Percentiles rank a stretch among this genome's conserved stretches.
Conservation (phyloP, 2,113 vertebrate species). For the Ardeotis arabs region DNA sequence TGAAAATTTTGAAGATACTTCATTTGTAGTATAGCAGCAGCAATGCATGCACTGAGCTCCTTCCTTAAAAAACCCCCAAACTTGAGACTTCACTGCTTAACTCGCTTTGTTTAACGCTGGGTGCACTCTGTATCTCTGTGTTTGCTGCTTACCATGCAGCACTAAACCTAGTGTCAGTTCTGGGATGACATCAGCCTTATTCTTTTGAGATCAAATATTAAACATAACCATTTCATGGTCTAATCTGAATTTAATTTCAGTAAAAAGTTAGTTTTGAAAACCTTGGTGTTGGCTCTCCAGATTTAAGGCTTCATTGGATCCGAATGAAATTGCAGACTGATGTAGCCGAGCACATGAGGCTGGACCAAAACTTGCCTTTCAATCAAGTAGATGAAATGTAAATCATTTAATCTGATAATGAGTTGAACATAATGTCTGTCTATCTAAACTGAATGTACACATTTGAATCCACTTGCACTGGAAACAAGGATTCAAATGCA, state of each 20-base stretch:
- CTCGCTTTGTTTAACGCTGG: rapidly evolving
- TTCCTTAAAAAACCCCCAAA: not conserved
- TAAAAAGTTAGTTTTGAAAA: not conserved
- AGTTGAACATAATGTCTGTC: not conserved
- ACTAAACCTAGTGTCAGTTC: not conserved
- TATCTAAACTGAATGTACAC: not conserved
- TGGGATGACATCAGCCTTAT: not conserved
- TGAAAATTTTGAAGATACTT: not conserved
- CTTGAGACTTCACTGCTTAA: not conserved
- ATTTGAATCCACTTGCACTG: not conserved
- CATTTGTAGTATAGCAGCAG: not conserved
- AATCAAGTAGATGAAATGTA: not conserved
- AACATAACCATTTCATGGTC: not conserved
- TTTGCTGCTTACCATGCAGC: not conserved
- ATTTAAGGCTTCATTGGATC: not conserved
- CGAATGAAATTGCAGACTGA: not conserved
- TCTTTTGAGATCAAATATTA: not conserved
- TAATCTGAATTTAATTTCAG: not conserved
- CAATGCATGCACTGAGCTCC: not conserved
- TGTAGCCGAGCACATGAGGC: not conserved
- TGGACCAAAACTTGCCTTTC: not conserved
- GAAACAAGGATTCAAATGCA: not conserved
- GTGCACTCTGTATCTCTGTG: not conserved
- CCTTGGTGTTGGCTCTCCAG: not conserved
- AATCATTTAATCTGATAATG: not conserved